Conservation (phyloP, 1,140 invertebrate genomes). For the Stegodyphus mimosarum region DNA sequence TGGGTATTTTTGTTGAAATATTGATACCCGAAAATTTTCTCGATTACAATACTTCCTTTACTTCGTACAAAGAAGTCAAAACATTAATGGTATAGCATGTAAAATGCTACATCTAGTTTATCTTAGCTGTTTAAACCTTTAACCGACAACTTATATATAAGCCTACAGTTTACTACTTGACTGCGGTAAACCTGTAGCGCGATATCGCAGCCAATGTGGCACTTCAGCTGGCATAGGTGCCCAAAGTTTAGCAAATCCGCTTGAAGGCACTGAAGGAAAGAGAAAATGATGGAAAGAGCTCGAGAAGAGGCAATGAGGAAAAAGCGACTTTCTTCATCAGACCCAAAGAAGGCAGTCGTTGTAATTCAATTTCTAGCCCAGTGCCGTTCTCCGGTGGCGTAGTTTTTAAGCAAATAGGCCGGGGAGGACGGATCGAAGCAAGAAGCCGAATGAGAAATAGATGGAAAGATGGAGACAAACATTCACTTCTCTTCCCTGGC, state of each 20-base stretch:
- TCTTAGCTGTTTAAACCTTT: too few species aligned
- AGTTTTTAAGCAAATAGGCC: conserved; percentile 60
- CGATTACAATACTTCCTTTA: too few species aligned
- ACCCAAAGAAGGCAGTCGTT: conserved; percentile 44
- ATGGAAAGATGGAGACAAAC: conserved; percentile 54
- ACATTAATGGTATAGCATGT: too few species aligned
- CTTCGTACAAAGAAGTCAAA: too few species aligned
- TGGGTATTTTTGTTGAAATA: too few species aligned
- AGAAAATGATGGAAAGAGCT: neutral
- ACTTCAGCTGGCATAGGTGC: conserved; percentile 18
- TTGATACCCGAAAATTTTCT: too few species aligned
- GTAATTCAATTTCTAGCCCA: conserved; percentile 58
- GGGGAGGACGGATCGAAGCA: conserved; percentile 37
- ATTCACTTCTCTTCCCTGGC: conserved; percentile 45
- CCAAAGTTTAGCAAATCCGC: conserved; percentile 51
- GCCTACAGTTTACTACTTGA: too few species aligned
- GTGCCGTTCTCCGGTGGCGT: conserved; percentile 53
- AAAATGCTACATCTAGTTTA: too few species aligned
- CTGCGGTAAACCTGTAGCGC: neutral
- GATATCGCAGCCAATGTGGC: conserved; percentile 40
- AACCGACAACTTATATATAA: too few species aligned
- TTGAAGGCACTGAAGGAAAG: conserved; percentile 9
- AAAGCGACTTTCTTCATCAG: conserved; percentile 57
- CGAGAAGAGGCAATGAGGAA: neutral
- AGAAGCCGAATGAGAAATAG: conserved; percentile 46